Conservation (phyloP, 2,888 invertebrate genomes). For the Drosophila limbata region DNA sequence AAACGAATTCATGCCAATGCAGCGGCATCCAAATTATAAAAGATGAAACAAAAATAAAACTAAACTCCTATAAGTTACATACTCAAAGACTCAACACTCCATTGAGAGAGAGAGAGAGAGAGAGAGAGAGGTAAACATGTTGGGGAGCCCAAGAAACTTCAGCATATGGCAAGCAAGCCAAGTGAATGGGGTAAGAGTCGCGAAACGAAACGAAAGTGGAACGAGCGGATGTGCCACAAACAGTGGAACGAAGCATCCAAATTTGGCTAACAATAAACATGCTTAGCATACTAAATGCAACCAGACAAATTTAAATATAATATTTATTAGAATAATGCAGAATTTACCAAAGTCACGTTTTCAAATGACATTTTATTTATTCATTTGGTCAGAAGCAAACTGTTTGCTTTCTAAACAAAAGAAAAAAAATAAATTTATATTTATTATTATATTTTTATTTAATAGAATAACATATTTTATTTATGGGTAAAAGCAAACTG, state of each 20-base stretch:
- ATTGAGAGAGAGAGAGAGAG: slow-evolving; percentile 9
- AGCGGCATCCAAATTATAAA: slow-evolving; percentile 31
- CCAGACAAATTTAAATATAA: not conserved
- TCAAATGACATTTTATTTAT: not conserved
- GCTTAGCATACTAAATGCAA: slow-evolving; percentile 31
- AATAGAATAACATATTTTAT: no score
- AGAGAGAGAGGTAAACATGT: slow-evolving; percentile 23
- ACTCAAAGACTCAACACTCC: slow-evolving; percentile 28
- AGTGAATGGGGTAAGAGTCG: slow-evolving; percentile 48
- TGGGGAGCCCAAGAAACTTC: slow-evolving; percentile 11
- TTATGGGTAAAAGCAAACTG: no score
- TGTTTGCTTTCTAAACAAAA: no score
- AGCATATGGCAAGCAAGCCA: slow-evolving; percentile 39
- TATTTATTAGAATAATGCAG: slow-evolving; percentile 6
- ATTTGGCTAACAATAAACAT: not conserved
- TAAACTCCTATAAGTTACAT: slow-evolving; percentile 57
- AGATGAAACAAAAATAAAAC: slow-evolving; percentile 36
- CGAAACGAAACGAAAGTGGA: slow-evolving; percentile 68
- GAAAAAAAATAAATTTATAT: no score
- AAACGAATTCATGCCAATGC: slow-evolving; percentile 57
- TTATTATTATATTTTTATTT: no score
- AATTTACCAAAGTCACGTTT: slow-evolving; percentile 46
- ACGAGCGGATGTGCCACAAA: slow-evolving; percentile 73
- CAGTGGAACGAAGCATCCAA: slow-evolving; percentile 56
- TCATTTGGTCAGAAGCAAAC: no score